phyloP scores from a whole-genome alignment of 2,113 vertebrate species.

The Archocentrus centrarchus region DNA sequence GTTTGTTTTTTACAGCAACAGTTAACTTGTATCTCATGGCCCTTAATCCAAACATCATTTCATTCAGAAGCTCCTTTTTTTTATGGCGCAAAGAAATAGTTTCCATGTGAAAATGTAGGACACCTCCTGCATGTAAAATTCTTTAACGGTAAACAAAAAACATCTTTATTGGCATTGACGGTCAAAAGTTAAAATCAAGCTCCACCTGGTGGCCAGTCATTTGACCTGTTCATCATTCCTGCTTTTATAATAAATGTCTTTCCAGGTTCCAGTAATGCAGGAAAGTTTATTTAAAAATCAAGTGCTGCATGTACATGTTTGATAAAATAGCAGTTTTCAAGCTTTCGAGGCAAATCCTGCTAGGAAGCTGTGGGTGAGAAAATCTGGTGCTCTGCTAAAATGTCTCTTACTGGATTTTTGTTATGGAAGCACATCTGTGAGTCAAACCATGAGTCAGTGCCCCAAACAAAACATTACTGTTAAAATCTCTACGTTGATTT shows the following conservation, averaged over 20 bases:
- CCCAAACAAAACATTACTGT: neutral
- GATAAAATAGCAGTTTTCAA: too few relatives aligned
- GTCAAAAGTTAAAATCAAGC: neutral
- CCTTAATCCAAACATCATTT: too few relatives aligned
- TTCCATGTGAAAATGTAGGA: neutral
- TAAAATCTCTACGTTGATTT: neutral
- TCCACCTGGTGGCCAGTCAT: neutral
- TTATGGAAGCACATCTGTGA: too few relatives aligned
- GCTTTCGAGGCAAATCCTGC: neutral
- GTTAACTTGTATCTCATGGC: too few relatives aligned
- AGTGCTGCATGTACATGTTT: too few relatives aligned
- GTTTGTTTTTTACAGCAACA: too few relatives aligned
- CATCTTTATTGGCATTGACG: neutral
- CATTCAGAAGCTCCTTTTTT: too few relatives aligned
- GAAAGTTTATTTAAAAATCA: too few relatives aligned
- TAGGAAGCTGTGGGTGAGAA: accelerated
- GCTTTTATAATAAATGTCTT: neutral
- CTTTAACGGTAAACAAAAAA: too few relatives aligned
- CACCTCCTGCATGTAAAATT: neutral
- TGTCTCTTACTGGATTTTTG: too few relatives aligned
- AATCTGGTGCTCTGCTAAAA: neutral
- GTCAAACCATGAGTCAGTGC: neutral
- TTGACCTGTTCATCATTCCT: neutral
- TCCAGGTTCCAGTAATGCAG: neutral
- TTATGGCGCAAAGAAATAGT: too few relatives aligned